phyloP scores from a whole-genome alignment of 2,113 vertebrate genomes.

The Ammodytes dubius region DNA sequence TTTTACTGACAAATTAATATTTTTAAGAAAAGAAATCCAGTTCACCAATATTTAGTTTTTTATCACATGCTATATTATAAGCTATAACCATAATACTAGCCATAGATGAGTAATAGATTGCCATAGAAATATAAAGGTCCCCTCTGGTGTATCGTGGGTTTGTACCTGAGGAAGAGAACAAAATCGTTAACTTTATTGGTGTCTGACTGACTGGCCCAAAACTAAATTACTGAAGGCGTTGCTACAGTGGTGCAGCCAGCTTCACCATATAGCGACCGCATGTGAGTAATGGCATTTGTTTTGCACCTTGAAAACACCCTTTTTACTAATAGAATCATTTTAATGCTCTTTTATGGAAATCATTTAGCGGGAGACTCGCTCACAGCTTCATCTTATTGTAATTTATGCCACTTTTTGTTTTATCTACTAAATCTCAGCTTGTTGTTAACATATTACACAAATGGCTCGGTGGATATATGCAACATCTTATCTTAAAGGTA shows the following conservation, averaged over 20 bases:
- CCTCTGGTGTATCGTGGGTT: background rate
- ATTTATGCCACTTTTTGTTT: conserved; percentile 77
- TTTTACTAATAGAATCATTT: conserved; percentile 66
- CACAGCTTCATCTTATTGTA: conserved; percentile 69
- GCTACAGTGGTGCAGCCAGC: conserved; percentile 2
- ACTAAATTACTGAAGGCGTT: conserved; percentile 3
- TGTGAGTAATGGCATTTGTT: conserved; percentile 76
- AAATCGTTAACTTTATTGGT: conserved; percentile 1
- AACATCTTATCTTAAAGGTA: conserved; percentile 80
- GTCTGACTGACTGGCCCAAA: conserved; percentile 12
- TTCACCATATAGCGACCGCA: conserved; percentile 15
- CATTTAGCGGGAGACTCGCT: conserved; percentile 66
- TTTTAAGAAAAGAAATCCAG: background rate
- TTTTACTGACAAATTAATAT: conserved; percentile 3
- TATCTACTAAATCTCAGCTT: conserved; percentile 64
- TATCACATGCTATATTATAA: background rate
- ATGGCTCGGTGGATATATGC: conserved; percentile 54
- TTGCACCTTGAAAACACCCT: conserved; percentile 54
- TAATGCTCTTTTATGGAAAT: conserved; percentile 63
- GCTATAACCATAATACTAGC: too few relatives aligned
- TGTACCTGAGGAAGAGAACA: background rate
- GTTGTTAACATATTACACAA: conserved; percentile 72
- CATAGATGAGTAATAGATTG: background rate
- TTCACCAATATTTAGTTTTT: background rate
- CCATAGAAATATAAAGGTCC: background rate